These are phyloP conservation scores for Hemithea aestivaria DNA, from an alignment of 2,888 invertebrate genomes.

Conservation along the genomic window DNA sequence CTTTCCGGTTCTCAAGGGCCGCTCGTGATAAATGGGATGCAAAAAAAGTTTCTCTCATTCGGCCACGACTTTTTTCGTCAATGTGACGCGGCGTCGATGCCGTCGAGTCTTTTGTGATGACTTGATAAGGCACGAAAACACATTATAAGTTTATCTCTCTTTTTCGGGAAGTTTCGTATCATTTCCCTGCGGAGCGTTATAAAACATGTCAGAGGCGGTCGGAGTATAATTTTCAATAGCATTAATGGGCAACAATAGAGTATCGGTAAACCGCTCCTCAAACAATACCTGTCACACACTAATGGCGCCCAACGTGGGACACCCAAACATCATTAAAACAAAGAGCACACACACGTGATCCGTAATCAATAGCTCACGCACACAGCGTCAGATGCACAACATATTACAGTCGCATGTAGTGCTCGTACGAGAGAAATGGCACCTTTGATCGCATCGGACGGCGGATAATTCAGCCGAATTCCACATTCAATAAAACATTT, in stretches of 20 bases:
- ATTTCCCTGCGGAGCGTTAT: constrained; percentile 21
- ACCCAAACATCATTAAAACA: constrained; percentile 19
- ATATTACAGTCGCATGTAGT: constrained; percentile 20
- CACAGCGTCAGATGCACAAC: constrained; percentile 1
- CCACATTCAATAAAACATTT: constrained; percentile 22
- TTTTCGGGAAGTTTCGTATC: constrained; percentile 23
- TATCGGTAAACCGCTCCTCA: constrained; percentile 9
- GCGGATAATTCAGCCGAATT: constrained; percentile 32
- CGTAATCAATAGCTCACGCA: constrained; percentile 14
- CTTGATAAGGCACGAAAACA: constrained; percentile 29
- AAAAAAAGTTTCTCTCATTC: constrained; percentile 30
- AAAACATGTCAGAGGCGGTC: constrained; percentile 9
- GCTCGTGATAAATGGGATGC: constrained; percentile 32
- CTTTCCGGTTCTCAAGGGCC: constrained; percentile 30
- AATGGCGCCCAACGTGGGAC: constrained; percentile 38
- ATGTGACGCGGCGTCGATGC: constrained; percentile 26
- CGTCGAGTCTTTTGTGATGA: constrained; percentile 23
- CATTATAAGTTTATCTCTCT: constrained; percentile 30
- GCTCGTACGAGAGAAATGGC: constrained; percentile 19
- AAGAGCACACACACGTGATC: constrained; percentile 6
- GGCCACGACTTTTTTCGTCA: constrained; percentile 27
- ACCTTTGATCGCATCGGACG: constrained; percentile 29
- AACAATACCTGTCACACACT: constrained; percentile 23
- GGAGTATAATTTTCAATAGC: constrained; percentile 12
- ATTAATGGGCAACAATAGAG: constrained; percentile 13